A percentile compares a stretch with the other conserved stretches of the same genome.
These are phyloP conservation scores for Suricata suricatta DNA, from an alignment of 2,113 vertebrate genomes.

Conservation along the genomic window DNA sequence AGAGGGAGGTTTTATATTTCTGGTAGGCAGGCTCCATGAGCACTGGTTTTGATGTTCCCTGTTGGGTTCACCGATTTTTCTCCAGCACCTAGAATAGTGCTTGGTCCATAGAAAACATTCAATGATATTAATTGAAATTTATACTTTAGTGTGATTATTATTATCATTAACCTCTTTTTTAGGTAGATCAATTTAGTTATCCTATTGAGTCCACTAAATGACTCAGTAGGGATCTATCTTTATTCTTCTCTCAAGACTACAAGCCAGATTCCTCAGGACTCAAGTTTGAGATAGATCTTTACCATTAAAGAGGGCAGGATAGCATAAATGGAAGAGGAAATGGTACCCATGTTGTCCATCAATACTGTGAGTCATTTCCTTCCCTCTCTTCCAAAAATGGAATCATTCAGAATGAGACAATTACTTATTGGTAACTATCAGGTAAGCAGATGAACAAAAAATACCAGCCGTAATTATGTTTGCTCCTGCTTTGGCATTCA, in stretches of 20 bases:
- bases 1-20: background rate
- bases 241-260: background rate
- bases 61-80: background rate
- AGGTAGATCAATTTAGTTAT: background rate
- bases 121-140: background rate
- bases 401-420: constrained; percentile 65
- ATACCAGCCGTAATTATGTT: constrained; percentile 79
- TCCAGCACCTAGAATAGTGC: background rate
- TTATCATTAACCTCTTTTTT: background rate
- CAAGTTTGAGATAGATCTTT: background rate
- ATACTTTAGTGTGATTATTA: no score
- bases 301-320: background rate
- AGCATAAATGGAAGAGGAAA: background rate
- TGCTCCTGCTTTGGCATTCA: constrained; percentile 71
- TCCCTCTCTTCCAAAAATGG: constrained; percentile 60
- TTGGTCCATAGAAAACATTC: background rate
- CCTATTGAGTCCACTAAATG: background rate
- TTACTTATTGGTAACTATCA: constrained; percentile 74
- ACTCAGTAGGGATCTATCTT: background rate
- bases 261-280: background rate
- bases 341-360: constrained; percentile 14
- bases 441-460: constrained; percentile 80
- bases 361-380: background rate
- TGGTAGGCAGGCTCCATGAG: background rate
- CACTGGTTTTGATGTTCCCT: background rate